phyloP scores from a whole-genome alignment of 2,113 vertebrate genomes.

The Catharus bicknelli region DNA sequence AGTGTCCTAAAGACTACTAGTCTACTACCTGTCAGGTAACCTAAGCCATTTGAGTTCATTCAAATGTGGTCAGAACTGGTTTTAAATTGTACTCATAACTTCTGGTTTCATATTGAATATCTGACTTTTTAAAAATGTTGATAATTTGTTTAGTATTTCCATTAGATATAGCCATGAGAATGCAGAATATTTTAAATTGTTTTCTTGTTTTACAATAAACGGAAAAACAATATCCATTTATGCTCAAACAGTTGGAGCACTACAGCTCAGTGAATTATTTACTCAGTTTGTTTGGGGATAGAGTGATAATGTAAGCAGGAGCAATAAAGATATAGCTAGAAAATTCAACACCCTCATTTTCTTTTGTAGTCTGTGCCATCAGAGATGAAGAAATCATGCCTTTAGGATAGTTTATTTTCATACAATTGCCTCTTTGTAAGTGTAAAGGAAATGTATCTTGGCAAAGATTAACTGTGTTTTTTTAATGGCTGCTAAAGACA shows the following conservation, averaged over 20 bases:
- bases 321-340: not conserved
- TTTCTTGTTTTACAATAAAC: not conserved
- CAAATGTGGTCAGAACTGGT: not conserved
- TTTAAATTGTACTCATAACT: not conserved
- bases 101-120: not conserved
- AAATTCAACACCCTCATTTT: not conserved
- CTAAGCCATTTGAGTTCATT: not conserved
- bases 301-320: not conserved
- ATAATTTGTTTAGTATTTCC: not conserved
- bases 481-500: not conserved
- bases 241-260: not conserved
- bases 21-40: not conserved
- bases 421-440: not conserved
- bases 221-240: not conserved
- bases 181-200: not conserved
- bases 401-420: not conserved
- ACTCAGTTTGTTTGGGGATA: not conserved
- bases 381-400: not conserved
- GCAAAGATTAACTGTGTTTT: not conserved
- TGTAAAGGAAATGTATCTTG: not conserved
- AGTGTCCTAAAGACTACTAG: not conserved
- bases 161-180: not conserved
- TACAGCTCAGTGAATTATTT: not conserved
- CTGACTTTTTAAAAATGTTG: not conserved
- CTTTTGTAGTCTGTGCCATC: not conserved